Percentiles rank a stretch among this genome's conserved stretches.
Evolutionary conservation across 2,113 vertebrate species (phyloP).

Genomic region (Athene noctua): DNA sequence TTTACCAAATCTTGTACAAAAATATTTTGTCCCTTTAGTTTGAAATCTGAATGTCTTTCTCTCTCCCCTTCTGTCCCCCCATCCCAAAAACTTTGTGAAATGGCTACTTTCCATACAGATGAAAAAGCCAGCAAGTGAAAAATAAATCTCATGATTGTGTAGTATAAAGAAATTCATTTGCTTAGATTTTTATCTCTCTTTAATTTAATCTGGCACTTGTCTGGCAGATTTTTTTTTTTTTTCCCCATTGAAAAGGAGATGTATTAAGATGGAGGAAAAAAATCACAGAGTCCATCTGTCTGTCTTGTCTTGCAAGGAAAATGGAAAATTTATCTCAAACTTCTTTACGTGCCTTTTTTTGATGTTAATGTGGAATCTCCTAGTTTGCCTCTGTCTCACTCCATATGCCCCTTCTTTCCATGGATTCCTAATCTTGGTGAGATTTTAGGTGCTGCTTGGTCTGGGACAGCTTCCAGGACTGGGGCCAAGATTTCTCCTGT

Average conservation of each 20-base stretch:
- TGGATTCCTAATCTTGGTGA: background rate
- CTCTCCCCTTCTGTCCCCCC: background rate
- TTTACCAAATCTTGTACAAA: background rate
- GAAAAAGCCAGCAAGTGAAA: background rate
- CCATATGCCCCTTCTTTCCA: background rate
- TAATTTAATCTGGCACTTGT: background rate
- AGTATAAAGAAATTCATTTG: background rate
- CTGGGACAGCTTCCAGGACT: background rate
- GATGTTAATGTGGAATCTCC: background rate
- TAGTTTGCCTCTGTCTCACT: background rate
- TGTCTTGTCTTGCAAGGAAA: background rate
- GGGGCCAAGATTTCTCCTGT: background rate
- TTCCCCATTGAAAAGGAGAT: background rate
- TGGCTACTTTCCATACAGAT: background rate
- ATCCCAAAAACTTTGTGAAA: background rate
- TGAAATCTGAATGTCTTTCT: background rate
- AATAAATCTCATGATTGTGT: background rate
- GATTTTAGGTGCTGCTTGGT: background rate
- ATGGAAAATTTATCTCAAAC: background rate
- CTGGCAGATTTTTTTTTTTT: background rate
- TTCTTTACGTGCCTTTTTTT: background rate
- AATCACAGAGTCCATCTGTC: background rate
- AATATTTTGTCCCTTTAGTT: background rate
- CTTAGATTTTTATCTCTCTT: background rate
- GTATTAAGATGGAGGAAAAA: background rate